Evolutionary conservation across 1,140 invertebrate genomes (phyloP), one percentile per base, ranked within the genome.

Genomic region (Epicauta chinensis): DNA sequence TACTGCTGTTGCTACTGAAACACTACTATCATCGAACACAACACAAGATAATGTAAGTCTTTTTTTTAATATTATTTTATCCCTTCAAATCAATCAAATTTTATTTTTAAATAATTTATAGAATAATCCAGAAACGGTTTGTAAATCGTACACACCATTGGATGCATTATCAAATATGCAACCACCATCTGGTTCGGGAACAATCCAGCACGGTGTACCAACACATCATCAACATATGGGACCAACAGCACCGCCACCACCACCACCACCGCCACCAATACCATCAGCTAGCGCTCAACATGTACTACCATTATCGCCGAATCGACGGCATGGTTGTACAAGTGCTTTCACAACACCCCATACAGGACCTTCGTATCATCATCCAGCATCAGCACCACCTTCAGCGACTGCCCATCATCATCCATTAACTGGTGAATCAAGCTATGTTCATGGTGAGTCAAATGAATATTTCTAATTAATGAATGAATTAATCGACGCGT

Each of bases 131-230:
- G 68, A 68, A 14, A 54, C 56, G 15, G 71, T 75, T 74, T 74
- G 73, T 60, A 81, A 81, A 62, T 79, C 78, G 16, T 91, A 91
- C 65, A 89, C 87, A 30, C 88, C 88, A 11, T 75, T 91, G 31
- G 84, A 84, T 40, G 88, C 89, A n/a, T 73, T 91, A 49, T 90
- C 87, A 31, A 89, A 83, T 56, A 91, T 91, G 89, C 81, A 89
- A 72, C 88, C 88, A 16, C 87, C 87, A 1, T 84, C 83, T 13
- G 54, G 66, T 51, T 63, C 75, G 5, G 58, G 71, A 73, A 62
- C 29, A 5, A 39, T 39, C n/a, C n/a, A n/a, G n/a, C n/a, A n/a
- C n/a, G n/a, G n/a, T n/a, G n/a, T n/a, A n/a, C n/a, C n/a, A 15
- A 39, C 3, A 16, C 73, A 71, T 47, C 60, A 48, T 29, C 35